Evolutionary conservation across 2,888 invertebrate species (phyloP), one percentile per base, ranked within the genome.

Genomic region (Mimachlamys varia): DNA sequence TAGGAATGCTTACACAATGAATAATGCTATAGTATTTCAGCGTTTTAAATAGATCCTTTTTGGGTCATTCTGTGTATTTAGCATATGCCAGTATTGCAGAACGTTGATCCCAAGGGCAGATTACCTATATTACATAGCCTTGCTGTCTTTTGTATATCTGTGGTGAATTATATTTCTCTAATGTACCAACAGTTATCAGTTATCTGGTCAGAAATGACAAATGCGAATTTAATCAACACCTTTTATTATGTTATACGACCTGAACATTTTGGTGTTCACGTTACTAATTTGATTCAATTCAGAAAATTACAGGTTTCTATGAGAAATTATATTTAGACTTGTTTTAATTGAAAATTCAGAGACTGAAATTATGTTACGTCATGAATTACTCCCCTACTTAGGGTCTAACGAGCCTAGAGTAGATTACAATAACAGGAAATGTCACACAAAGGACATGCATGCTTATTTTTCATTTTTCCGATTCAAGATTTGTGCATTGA

Each of bases 161-260:
- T 19, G 62, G 22, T n/a, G 27, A 22, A 62, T 62, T 27, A 62
- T 62, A n/a, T 62, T 15, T 62, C 22, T 27, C 62, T 62, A 62
- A 62, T 76, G 13, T 76, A 76, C 33, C 27, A 27, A 76, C 33
- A 76, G 76, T 76, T 15, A 76, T 33, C 27, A 15, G 76, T 15
- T 76, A 76, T 76, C 76, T 76, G 76, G 76, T 76, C 76, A 76
- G 76, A 76, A 76, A 76, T 76, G 33, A 76, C 27, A 33, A 33
- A 76, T 33, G 33, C 2, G 76, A 76, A 76, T 76, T 76, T 76
- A 76, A 76, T 76, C 76, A 76, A 76, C 76, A 76, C 76, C 27
- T 76, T 76, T 76, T 76, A 33, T 76, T 76, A 33, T 76, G 33
- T 10, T 27, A 33, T 76, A 76, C 33, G 76, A 76, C 76, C 5